Base-by-base conservation (phyloP, 1,140 invertebrate genomes). In the Chionoecetes opilio region DNA sequence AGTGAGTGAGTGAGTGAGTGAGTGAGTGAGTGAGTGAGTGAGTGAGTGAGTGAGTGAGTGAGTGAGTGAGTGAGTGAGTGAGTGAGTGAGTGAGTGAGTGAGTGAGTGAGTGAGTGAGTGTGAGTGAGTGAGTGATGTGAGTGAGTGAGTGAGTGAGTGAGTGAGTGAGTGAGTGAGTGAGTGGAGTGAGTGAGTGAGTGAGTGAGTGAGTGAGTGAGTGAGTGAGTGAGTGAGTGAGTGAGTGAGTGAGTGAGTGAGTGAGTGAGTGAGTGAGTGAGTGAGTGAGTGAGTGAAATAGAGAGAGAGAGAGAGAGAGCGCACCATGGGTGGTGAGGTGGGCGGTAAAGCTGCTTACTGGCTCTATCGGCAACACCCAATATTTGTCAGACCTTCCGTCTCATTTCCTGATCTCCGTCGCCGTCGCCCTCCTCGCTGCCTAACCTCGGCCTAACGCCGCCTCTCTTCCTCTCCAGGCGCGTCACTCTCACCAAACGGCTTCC, bases 351-450 rank as follows among this genome's bases (percentile, higher is more conserved):
- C 35, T n/a, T 14, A 89, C 8, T 29, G 87, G 41, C 29, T 3
- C n/a, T 38, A 89, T 29, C n/a, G 41, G 37, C 17, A 38, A 89
- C 35, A 88, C 14, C 26, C n/a, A 88, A 88, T 75, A 75, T 75
- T 75, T 75, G 63, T 75, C 63, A 75, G 63, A 17, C 63, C n/a
- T 75, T 75, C 63, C 63, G 63, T 75, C 63, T 75, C 63, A 75
- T 75, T 75, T 75, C 63, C 63, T 75, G 63, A 75, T 75, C 63
- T 1, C 63, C 63, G 63, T n/a, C 63, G 9, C 63, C 11, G 26
- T 2, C n/a, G 63, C 63, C 63, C 63, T 17, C 21, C 63, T 26
- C 63, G 63, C 63, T 26, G 63, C 63, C 63, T 75, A 75, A 75
- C 63, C 21, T 26, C 63, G 21, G 63, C 63, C 63, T 75, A 75